Evolutionary conservation across 2,888 invertebrate species (phyloP).

Genomic region (Polia nebulosa): DNA sequence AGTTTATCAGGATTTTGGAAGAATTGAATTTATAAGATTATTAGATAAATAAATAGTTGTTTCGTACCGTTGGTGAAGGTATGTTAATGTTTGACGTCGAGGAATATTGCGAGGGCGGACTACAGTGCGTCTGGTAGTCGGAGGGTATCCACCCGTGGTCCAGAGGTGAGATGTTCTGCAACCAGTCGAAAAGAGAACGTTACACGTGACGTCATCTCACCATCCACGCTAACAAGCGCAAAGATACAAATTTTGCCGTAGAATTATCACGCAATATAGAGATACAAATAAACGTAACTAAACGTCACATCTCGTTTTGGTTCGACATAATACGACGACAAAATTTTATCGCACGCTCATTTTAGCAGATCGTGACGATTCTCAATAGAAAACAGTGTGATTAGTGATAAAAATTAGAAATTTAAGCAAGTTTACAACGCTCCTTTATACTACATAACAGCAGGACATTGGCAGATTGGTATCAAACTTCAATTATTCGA

Average conservation of each 20-base stretch:
- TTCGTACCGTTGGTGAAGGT: constrained; percentile 91
- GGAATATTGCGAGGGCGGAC: constrained; percentile 90
- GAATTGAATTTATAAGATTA: neutral
- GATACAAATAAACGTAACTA: neutral
- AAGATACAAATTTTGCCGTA: constrained; percentile 10
- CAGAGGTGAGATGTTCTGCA: constrained; percentile 89
- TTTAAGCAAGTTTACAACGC: constrained; percentile 26
- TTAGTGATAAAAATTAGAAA: constrained; percentile 20
- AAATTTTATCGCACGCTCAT: constrained; percentile 5
- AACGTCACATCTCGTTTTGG: neutral
- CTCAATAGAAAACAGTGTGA: constrained; percentile 67
- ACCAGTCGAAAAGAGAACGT: constrained; percentile 68
- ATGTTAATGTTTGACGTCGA: constrained; percentile 91
- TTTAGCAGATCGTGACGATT: constrained; percentile 5
- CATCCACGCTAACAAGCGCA: neutral
- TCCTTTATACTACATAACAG: constrained; percentile 1
- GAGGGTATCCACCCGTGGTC: constrained; percentile 93
- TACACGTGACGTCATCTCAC: constrained; percentile 2
- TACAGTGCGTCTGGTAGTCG: constrained; percentile 90
- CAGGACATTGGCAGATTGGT: constrained; percentile 33
- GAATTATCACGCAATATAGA: neutral
- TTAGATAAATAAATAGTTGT: neutral
- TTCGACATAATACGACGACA: neutral
- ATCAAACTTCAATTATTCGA: constrained; percentile 11
- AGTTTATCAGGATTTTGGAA: neutral